Percentiles rank a stretch among this genome's conserved stretches.
phyloP scores from a whole-genome alignment of 2,113 vertebrate genomes.

The Ochotona princeps region DNA sequence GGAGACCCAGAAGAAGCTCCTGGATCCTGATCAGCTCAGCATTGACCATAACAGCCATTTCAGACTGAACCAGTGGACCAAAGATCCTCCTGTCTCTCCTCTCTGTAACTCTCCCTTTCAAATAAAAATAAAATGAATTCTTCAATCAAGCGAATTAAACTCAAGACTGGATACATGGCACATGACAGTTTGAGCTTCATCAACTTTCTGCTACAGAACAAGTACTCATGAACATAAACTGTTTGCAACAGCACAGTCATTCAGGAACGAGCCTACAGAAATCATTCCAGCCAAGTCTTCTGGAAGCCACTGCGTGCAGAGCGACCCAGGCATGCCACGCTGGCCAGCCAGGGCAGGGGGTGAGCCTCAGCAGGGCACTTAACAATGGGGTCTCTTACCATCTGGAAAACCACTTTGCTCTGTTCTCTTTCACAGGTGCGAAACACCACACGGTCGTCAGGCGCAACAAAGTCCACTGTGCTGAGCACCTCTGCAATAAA shows the following conservation, averaged over 20 bases:
- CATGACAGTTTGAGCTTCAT: neutral
- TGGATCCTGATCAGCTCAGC: too few species aligned
- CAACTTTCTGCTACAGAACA: neutral
- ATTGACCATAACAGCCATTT: too few species aligned
- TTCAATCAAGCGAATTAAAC: constrained; percentile 36
- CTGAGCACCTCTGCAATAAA: constrained; percentile 89
- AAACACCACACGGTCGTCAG: constrained; percentile 96
- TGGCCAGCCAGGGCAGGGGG: neutral
- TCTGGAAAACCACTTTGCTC: constrained; percentile 93
- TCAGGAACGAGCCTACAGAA: constrained; percentile 6
- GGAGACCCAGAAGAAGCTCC: too few species aligned
- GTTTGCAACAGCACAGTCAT: neutral
- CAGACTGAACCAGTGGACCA: too few species aligned
- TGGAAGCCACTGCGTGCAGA: neutral
- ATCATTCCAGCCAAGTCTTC: neutral
- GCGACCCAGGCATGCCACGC: neutral
- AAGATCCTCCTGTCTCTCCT: too few species aligned
- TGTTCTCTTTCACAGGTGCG: constrained; percentile 94
- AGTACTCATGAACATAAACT: too few species aligned
- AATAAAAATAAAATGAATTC: too few species aligned
- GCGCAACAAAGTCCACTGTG: constrained; percentile 96
- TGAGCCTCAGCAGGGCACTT: neutral
- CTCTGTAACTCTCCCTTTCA: too few species aligned
- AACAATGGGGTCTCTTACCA: constrained; percentile 89
- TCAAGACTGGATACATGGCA: neutral